A percentile compares a stretch with the other conserved stretches of the same genome.
These are phyloP conservation scores for Cabera pusaria DNA, from an alignment of 2,888 invertebrate species.

Conservation along the genomic window DNA sequence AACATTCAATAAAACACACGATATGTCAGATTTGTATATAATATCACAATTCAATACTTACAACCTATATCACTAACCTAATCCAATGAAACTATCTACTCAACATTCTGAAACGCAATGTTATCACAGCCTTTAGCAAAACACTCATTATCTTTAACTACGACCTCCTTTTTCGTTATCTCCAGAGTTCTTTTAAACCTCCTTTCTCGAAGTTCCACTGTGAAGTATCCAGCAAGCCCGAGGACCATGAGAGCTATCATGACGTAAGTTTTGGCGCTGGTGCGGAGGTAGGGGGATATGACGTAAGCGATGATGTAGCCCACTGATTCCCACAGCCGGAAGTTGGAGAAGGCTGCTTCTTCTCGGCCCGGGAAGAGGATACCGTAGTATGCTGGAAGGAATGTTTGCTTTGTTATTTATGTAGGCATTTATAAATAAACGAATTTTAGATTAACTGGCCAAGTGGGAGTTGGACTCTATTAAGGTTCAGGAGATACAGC, in stretches of 20 bases:
- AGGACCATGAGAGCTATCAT: slow-evolving; percentile 68
- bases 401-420: background rate
- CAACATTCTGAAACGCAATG: slow-evolving; percentile 57
- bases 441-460: no score
- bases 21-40: background rate
- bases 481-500: no score
- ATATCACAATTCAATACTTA: background rate
- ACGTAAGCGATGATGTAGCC: slow-evolving; percentile 86
- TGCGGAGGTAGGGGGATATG: slow-evolving; percentile 78
- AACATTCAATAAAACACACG: no score
- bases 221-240: slow-evolving; percentile 80
- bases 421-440: no score
- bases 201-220: slow-evolving; percentile 59
- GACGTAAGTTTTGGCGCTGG: slow-evolving; percentile 79
- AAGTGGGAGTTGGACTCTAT: no score
- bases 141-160: slow-evolving; percentile 35
- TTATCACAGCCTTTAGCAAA: slow-evolving; percentile 60
- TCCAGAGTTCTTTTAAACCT: slow-evolving; percentile 41
- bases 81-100: slow-evolving; percentile 19
- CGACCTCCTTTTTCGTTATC: slow-evolving; percentile 34
- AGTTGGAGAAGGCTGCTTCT: slow-evolving; percentile 88
- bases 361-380: slow-evolving; percentile 84
- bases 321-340: slow-evolving; percentile 87
- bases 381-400: slow-evolving; percentile 83
- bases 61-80: background rate